Conservation (phyloP, 2,113 vertebrate genomes). For the Nerophis lumbriciformis region DNA sequence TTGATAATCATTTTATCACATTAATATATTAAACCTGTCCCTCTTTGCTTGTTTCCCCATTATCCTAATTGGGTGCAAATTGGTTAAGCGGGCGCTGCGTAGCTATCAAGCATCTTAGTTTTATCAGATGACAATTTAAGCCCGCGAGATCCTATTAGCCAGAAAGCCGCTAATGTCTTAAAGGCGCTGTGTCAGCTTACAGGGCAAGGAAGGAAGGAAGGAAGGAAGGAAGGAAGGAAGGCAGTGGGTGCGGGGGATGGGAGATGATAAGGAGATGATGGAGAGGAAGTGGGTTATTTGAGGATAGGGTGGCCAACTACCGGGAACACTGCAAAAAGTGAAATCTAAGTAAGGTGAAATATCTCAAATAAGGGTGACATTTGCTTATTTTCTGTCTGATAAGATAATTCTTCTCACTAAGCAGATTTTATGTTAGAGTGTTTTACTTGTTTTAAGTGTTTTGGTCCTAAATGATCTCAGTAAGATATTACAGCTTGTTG, state of each 20-base stretch:
- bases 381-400: too few relatives aligned
- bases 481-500: too few relatives aligned
- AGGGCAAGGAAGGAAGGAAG: conserved; percentile 64
- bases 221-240: conserved; percentile 13
- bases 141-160: conserved; percentile 83
- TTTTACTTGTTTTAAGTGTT: too few relatives aligned
- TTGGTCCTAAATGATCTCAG: too few relatives aligned
- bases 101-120: conserved; percentile 85
- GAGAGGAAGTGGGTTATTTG: conserved; percentile 39
- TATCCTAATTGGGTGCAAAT: conserved; percentile 93
- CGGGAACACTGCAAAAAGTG: too few relatives aligned
- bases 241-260: conserved; percentile 58
- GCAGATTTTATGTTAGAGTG: too few relatives aligned
- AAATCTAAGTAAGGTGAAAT: too few relatives aligned
- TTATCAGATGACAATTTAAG: conserved; percentile 89
- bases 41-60: conserved; percentile 87
- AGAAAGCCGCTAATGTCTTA: conserved; percentile 82
- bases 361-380: too few relatives aligned
- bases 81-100: conserved; percentile 86
- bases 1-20: conserved; percentile 84
- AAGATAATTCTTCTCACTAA: too few relatives aligned
- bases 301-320: neutral
- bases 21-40: conserved; percentile 87
- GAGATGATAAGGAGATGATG: conserved; percentile 26
- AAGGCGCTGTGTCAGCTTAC: conserved; percentile 92